Evolutionary conservation across 2,888 invertebrate species (phyloP).

Genomic region (Lypha dubia): DNA sequence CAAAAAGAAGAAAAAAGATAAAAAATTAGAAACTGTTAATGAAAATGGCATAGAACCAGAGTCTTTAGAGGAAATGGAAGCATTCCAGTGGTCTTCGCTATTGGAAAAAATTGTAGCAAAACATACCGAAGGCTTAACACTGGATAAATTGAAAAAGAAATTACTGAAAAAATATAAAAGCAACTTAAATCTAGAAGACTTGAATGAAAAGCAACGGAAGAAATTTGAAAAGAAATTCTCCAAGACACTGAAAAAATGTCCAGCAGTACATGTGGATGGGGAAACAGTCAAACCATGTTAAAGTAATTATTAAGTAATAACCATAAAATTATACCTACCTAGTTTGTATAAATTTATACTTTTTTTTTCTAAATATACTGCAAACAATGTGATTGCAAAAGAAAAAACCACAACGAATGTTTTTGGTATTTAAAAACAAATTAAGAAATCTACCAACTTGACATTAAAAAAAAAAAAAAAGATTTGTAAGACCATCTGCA

Average conservation of each 20-base stretch:
- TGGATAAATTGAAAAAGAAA: constrained; percentile 91
- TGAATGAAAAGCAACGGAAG: constrained; percentile 84
- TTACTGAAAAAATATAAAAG: constrained; percentile 86
- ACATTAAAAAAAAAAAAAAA: neutral
- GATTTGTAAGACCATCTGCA: constrained; percentile 6
- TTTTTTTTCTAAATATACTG: constrained; percentile 40
- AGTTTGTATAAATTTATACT: neutral
- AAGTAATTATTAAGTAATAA: neutral
- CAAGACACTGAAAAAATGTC: constrained; percentile 88
- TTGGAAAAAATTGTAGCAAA: constrained; percentile 77
- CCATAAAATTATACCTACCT: neutral
- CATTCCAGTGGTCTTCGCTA: constrained; percentile 77
- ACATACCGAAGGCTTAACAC: constrained; percentile 86
- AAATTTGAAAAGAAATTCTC: constrained; percentile 89
- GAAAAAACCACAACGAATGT: constrained; percentile 50
- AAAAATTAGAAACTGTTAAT: constrained; percentile 21
- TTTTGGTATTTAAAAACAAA: constrained; percentile 5
- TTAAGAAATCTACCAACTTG: constrained; percentile 11
- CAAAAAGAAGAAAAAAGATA: constrained; percentile 52
- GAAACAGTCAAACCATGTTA: constrained; percentile 84
- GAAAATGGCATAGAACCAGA: neutral
- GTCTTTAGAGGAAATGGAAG: constrained; percentile 35
- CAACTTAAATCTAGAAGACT: constrained; percentile 82
- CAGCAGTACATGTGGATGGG: constrained; percentile 86
- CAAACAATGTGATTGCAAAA: constrained; percentile 36